Evolutionary conservation across 1,140 invertebrate species (phyloP).

Genomic region (Nephila pilipes): DNA sequence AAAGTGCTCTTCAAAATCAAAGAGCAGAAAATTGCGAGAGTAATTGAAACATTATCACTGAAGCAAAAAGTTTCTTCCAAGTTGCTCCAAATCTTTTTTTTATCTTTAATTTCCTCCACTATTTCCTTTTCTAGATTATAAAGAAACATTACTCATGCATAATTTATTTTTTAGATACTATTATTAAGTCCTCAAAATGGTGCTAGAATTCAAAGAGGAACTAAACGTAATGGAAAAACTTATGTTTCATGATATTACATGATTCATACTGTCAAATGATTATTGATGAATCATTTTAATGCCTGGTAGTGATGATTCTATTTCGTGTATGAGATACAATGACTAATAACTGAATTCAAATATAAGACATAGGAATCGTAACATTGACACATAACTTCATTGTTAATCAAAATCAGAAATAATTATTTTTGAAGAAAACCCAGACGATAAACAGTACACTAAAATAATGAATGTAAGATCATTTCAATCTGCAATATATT

Average conservation of each 20-base stretch:
- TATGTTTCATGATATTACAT: not conserved
- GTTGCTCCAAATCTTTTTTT: not conserved
- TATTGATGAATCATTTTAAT: not conserved
- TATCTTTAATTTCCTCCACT: not conserved
- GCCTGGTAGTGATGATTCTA: not conserved
- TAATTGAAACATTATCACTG: slow-evolving; percentile 3
- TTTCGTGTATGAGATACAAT: not conserved
- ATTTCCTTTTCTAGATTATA: not conserved
- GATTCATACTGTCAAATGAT: not conserved
- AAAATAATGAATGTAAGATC: too few species aligned
- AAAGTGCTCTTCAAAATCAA: not conserved
- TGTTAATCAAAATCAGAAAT: too few species aligned
- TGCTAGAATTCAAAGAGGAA: not conserved
- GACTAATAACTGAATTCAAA: not conserved
- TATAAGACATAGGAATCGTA: not conserved
- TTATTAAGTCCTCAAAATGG: not conserved
- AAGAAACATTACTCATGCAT: not conserved
- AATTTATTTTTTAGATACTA: not conserved
- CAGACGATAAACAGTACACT: too few species aligned
- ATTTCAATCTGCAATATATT: too few species aligned
- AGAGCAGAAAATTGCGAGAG: not conserved
- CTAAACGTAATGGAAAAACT: not conserved
- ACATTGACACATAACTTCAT: too few species aligned
- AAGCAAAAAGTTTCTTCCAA: not conserved
- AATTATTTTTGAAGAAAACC: too few species aligned